A percentile compares a stretch with the other conserved stretches of the same genome.
phyloP scores from a whole-genome alignment of 2,113 vertebrate species.

The Elephas maximus region DNA sequence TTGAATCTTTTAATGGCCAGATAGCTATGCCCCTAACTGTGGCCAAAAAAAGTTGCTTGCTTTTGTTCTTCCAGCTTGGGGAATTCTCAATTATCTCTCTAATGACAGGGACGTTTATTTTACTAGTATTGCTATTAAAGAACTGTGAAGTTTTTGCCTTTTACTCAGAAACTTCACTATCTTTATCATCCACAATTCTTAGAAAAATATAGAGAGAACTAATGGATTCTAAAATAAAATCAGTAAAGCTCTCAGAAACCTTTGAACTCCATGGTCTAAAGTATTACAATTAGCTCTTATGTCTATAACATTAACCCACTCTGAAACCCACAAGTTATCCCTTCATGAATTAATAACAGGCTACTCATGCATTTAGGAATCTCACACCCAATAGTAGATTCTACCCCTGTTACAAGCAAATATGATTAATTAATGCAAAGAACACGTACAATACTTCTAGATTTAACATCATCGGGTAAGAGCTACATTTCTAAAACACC shows the following conservation, averaged over 20 bases:
- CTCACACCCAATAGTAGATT: not conserved
- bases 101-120: constrained; percentile 30
- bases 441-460: not conserved
- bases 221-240: constrained; percentile 33
- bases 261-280: not conserved
- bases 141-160: not conserved
- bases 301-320: not conserved
- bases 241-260: not conserved
- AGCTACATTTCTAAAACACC: not conserved
- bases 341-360: not conserved
- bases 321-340: not conserved
- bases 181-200: not conserved
- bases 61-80: not conserved
- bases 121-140: not conserved
- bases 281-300: not conserved
- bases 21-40: not conserved
- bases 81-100: not conserved
- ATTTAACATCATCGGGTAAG: not conserved
- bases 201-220: not conserved
- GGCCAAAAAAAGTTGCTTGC: not conserved
- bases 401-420: not conserved
- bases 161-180: not conserved
- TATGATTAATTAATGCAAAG: not conserved
- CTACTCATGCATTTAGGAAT: not conserved
- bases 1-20: constrained; percentile 12